These are phyloP conservation scores for Rhysida immarginata DNA, from an alignment of 1,140 invertebrate species.

Conservation along the genomic window DNA sequence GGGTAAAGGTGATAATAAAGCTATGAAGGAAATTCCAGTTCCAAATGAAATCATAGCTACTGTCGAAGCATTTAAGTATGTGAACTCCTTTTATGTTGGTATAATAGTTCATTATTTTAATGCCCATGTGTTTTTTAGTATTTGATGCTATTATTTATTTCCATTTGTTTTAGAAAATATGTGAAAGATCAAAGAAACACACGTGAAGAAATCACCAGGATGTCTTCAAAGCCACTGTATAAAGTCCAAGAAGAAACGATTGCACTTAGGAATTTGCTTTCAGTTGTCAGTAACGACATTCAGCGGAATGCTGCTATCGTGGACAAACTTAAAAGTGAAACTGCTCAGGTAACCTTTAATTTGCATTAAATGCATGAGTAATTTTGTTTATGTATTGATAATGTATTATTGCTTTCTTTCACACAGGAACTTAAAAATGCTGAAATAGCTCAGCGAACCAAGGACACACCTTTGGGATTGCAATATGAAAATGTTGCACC, in stretches of 20 bases:
- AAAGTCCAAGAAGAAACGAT: constrained; percentile 45
- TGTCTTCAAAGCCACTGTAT: constrained; percentile 48
- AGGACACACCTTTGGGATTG: constrained; percentile 53
- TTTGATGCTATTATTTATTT: constrained; percentile 18
- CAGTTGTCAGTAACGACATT: constrained; percentile 34
- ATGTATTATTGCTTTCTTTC: neutral
- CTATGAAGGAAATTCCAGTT: constrained; percentile 50
- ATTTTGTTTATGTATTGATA: neutral
- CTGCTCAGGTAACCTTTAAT: constrained; percentile 37
- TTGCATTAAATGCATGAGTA: too few relatives aligned
- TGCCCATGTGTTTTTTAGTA: neutral
- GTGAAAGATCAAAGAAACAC: constrained; percentile 66
- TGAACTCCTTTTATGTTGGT: constrained; percentile 8
- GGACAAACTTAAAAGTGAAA: constrained; percentile 54
- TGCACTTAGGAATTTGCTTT: constrained; percentile 46
- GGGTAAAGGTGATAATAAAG: constrained; percentile 40
- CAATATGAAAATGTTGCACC: constrained; percentile 63
- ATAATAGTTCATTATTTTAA: neutral
- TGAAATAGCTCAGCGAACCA: constrained; percentile 61
- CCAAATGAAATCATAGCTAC: constrained; percentile 51
- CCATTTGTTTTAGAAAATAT: constrained; percentile 48
- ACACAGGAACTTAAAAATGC: constrained; percentile 47
- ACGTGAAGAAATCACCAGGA: constrained; percentile 61
- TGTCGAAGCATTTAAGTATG: constrained; percentile 43
- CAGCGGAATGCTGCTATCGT: constrained; percentile 42